Base-by-base conservation (phyloP, 35 echinoderm and acorn worm species). In the Lytechinus variegatus region DNA sequence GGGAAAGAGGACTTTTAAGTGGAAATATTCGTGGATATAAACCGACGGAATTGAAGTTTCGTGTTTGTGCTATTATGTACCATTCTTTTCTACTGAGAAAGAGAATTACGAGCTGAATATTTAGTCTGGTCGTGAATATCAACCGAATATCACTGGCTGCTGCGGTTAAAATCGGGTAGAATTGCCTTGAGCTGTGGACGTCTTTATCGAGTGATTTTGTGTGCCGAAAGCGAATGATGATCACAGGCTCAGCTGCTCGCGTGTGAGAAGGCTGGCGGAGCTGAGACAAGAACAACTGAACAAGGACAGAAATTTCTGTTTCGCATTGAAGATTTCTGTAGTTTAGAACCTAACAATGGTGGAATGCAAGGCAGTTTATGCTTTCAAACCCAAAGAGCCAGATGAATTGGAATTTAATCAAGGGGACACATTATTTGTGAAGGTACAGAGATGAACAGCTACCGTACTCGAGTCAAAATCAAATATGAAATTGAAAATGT, bases 331-430 rank as follows among this genome's bases (percentile, higher is more conserved):
- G 88, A 44, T 12, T 90, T 14, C 10, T 90, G 88, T 54, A 90
- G 88, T 54, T 21, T 90, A 90, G 88, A 19, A 54, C 92, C 13
- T 27, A 12, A 93, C 28, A 54, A 93, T 93, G 92, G 92, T 93
- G 29, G 92, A 93, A 93, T 93, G 92, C 92, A 93, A 27, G 28
- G 92, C 92, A 54, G 53, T 93, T 29, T 93, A 93, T 54, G 27
- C 52, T 57, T 93, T 93, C 92, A 93, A 93, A 93, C 92, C 92
- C 14, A 93, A 93, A 54, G 92, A 93, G 52, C 53, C 53, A 21
- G 92, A 93, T 93, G 92, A 93, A 93, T 54, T 93, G 53, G 92
- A 93, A 93, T 93, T 93, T 93, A 93, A 93, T 57, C 92, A 93
- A 27, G 92, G 92, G 21, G 92, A 93, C 52, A 28, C 52, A 55